A percentile compares a stretch with the other conserved stretches of the same genome.
These are phyloP conservation scores for Cosmia trapezina DNA, from an alignment of 2,888 invertebrate species.

Conservation along the genomic window DNA sequence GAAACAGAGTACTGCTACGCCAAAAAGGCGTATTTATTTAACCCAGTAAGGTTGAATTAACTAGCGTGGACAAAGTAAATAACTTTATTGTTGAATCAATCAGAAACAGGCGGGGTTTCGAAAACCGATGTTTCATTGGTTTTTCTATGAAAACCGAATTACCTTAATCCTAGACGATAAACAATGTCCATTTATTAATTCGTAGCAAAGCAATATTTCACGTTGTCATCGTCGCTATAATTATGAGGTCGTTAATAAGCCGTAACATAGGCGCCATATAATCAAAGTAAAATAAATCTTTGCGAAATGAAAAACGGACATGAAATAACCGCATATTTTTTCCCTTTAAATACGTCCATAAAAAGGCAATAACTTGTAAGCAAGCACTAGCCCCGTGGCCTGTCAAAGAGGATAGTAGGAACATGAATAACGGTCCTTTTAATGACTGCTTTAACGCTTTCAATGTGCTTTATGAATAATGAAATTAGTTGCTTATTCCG, in stretches of 20 bases:
- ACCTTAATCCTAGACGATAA: slow-evolving; percentile 56
- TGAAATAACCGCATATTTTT: slow-evolving; percentile 87
- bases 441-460: slow-evolving; percentile 90
- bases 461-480: slow-evolving; percentile 90
- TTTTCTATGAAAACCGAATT: slow-evolving; percentile 26
- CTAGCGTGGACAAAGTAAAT: neutral
- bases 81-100: slow-evolving; percentile 10
- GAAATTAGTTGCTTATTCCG: slow-evolving; percentile 89
- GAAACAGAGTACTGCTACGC: neutral
- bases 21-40: slow-evolving; percentile 2
- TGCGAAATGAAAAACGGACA: slow-evolving; percentile 86
- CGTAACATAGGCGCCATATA: slow-evolving; percentile 85
- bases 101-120: neutral
- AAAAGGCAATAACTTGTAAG: slow-evolving; percentile 87
- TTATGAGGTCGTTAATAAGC: slow-evolving; percentile 86
- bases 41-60: neutral
- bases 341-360: slow-evolving; percentile 85
- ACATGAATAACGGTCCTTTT: slow-evolving; percentile 86
- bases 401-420: slow-evolving; percentile 88
- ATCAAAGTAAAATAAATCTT: slow-evolving; percentile 88
- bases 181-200: slow-evolving; percentile 77
- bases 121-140: slow-evolving; percentile 1
- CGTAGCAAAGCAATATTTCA: slow-evolving; percentile 79
- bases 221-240: slow-evolving; percentile 82
- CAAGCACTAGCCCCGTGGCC: slow-evolving; percentile 83